Conservation (phyloP, 2,797 vertebrate species). For the Dermochelys coriacea region DNA sequence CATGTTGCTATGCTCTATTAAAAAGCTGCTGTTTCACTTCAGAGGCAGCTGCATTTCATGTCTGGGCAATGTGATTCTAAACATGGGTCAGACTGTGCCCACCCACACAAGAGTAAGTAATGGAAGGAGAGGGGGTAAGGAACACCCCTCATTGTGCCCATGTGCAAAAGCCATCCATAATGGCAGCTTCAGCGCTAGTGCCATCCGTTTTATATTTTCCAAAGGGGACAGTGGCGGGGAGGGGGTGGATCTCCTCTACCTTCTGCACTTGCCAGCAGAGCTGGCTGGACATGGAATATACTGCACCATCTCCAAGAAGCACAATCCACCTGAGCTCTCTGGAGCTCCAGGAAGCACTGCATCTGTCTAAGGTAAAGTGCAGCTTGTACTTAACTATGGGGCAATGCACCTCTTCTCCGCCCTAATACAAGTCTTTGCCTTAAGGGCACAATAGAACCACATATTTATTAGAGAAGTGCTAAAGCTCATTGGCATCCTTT, state of each 20-base stretch:
- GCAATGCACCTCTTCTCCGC: not conserved
- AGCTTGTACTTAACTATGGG: not conserved
- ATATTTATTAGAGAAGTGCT: not conserved
- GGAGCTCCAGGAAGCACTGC: not conserved
- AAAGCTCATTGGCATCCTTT: not conserved
- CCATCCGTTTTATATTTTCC: not conserved
- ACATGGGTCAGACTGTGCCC: not conserved
- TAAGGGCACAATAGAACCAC: not conserved
- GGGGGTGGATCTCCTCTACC: too few species aligned
- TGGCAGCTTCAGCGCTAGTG: not conserved
- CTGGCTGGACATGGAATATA: not conserved
- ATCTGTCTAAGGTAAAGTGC: not conserved
- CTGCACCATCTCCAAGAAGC: not conserved
- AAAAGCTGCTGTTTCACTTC: not conserved
- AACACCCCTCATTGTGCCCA: not conserved
- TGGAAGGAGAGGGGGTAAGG: not conserved
- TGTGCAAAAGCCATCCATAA: not conserved
- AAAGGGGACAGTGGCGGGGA: not conserved
- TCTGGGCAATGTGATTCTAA: not conserved
- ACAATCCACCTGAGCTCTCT: not conserved
- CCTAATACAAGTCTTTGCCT: not conserved
- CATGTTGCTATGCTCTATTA: not conserved
- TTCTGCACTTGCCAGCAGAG: not conserved
- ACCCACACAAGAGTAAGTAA: not conserved
- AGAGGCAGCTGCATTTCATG: not conserved